Conservation (phyloP, 2,113 vertebrate species). For the Lepus timidus region DNA sequence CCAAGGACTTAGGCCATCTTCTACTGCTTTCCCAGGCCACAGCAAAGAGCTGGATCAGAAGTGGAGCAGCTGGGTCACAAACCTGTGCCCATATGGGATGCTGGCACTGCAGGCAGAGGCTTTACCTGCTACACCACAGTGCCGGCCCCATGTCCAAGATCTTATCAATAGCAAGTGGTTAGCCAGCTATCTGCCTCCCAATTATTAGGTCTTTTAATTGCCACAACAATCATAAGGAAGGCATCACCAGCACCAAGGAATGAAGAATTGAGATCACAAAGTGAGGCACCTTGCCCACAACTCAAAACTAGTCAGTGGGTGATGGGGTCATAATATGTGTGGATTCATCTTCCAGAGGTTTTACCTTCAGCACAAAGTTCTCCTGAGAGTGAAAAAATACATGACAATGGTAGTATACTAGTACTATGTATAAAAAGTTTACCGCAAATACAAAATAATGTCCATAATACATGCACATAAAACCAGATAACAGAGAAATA, state of each 20-base stretch:
- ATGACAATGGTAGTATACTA: not conserved
- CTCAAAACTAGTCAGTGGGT: not conserved
- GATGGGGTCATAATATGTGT: not conserved
- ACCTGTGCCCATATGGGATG: too few species aligned
- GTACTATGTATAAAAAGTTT: not conserved
- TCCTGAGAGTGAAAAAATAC: not conserved
- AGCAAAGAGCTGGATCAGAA: too few species aligned
- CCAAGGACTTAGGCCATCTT: too few species aligned
- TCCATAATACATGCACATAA: not conserved
- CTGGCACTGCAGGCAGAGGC: too few species aligned
- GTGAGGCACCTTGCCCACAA: not conserved
- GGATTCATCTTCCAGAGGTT: not conserved
- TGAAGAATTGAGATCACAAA: not conserved
- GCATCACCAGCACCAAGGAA: not conserved
- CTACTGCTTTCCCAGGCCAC: too few species aligned
- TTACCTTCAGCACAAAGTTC: not conserved
- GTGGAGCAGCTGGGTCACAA: too few species aligned
- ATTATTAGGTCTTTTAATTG: not conserved
- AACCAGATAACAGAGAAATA: not conserved
- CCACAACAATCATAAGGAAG: not conserved
- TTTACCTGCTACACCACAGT: too few species aligned
- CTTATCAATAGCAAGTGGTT: not conserved
- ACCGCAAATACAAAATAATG: not conserved
- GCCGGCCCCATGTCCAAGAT: not conserved
- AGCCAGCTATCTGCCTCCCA: not conserved